These are phyloP conservation scores for Rhorus exstirpatorius DNA, from an alignment of 2,888 invertebrate genomes.

Conservation along the genomic window DNA sequence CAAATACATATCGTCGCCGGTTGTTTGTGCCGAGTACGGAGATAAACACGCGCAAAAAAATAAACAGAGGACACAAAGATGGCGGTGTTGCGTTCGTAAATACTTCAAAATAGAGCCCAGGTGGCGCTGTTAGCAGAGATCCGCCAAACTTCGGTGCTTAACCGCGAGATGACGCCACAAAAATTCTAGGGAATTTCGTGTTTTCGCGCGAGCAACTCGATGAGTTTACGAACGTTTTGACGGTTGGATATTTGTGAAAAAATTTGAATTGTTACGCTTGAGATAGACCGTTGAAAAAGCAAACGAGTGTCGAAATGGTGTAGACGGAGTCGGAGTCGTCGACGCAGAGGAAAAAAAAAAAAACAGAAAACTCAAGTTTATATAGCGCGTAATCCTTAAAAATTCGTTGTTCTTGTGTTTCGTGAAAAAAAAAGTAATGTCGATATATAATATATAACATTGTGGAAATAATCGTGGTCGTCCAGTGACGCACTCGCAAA, in stretches of 20 bases:
- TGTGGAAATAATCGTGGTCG: conserved; percentile 5
- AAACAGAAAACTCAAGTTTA: background rate
- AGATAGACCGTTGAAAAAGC: conserved; percentile 54
- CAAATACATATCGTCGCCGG: conserved; percentile 2
- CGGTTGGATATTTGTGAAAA: conserved; percentile 45
- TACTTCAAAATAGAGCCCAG: background rate
- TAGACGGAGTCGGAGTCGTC: too few relatives aligned
- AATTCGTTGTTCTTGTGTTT: conserved; percentile 7
- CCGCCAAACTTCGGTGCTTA: background rate
- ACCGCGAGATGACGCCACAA: background rate
- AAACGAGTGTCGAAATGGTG: conserved; percentile 22
- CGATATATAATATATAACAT: too few relatives aligned
- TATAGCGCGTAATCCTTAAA: background rate
- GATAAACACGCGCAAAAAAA: conserved; percentile 11
- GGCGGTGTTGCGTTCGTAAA: background rate
- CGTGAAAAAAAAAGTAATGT: too few relatives aligned
- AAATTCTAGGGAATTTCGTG: conserved; percentile 51
- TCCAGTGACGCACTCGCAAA: conserved; percentile 7
- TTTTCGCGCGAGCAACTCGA: conserved; percentile 7
- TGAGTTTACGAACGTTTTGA: conserved; percentile 51
- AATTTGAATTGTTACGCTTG: conserved; percentile 60
- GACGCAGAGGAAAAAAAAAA: conserved; percentile 7
- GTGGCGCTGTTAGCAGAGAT: conserved; percentile 4
- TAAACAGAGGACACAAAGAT: background rate
- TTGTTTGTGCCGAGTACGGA: conserved; percentile 22